These are phyloP conservation scores for Scartelaos histophorus DNA, from an alignment of 2,113 vertebrate species.

Conservation along the genomic window DNA sequence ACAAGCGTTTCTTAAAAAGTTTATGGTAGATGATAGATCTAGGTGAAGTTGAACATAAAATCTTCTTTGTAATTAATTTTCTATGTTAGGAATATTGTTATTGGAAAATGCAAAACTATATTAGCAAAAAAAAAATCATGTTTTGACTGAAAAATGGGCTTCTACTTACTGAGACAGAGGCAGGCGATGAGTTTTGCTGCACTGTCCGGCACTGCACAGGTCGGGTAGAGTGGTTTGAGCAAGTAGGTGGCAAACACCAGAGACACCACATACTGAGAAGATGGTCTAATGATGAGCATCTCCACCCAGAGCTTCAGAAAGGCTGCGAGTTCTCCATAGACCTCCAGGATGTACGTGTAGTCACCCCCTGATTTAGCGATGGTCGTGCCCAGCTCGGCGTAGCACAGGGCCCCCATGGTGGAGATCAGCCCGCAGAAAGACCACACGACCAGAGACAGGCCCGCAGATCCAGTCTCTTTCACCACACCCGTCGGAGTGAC, in stretches of 20 bases:
- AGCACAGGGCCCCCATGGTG: constrained; percentile 78
- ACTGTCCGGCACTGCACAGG: constrained; percentile 63
- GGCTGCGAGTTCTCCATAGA: constrained; percentile 74
- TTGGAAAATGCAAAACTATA: no score
- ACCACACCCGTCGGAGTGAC: constrained; percentile 75
- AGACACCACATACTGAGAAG: constrained; percentile 77
- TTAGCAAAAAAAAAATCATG: no score
- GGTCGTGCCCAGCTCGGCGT: constrained; percentile 78
- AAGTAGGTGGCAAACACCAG: constrained; percentile 79
- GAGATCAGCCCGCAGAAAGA: constrained; percentile 71
- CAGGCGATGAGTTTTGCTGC: constrained; percentile 77
- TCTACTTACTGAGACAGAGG: constrained; percentile 75
- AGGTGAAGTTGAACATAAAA: no score
- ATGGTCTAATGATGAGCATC: constrained; percentile 79
- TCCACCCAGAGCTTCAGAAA: constrained; percentile 79
- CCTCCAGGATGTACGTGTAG: constrained; percentile 78
- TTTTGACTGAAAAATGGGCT: background rate
- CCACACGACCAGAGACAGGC: constrained; percentile 75
- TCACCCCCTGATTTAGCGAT: constrained; percentile 77
- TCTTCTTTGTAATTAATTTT: no score
- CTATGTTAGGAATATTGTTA: no score
- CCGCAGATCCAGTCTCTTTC: constrained; percentile 71
- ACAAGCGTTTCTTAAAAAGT: no score
- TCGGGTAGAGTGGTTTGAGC: constrained; percentile 75
- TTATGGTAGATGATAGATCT: no score